Base-by-base conservation (phyloP, 2,888 invertebrate genomes). In the Orthonevra nobilis region DNA sequence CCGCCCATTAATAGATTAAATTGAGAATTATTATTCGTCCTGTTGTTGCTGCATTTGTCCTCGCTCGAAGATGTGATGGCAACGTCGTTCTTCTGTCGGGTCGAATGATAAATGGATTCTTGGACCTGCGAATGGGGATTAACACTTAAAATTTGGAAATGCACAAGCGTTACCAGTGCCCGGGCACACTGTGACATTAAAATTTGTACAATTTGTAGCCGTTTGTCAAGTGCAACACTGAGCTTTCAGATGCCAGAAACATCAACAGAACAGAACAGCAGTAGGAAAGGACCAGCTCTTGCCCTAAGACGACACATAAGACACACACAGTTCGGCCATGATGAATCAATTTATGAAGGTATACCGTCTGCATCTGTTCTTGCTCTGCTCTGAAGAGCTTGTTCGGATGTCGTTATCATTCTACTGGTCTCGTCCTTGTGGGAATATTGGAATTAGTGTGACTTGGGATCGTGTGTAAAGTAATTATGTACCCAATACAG, bases 121-220 rank as follows among this genome's bases (percentile, higher is more conserved):
- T 56, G 54, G 48, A 68, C 79, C 66, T 68, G 54, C 60, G 66
- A 46, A 79, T 73, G 17, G 66, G 73, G 54, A 73, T 79, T 79
- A 79, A 79, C 79, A 79, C 66, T 79, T 73, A 79, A 79, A 73
- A 72, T 73, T 79, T 68, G 50, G 52, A 64, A n/a, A 58, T 70
- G 46, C 48, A 48, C 46, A 66, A 68, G 20, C 66, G 38, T 58
- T 58, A 26, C 75, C 44, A 60, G 77, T 63, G 72, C 64, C 70
- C 44, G 77, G 70, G 72, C 64, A 77, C 44, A 81, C 81, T 84
- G 82, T 85, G 81, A 82, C 82, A 83, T 83, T 84, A 82, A 84
- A 83, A 85, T 85, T 82, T 83, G 82, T 81, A 82, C 84, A 85
- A 86, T 85, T 85, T 86, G 85, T 85, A 82, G 83, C 81, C 82